Conservation (phyloP, 2,888 invertebrate species). For the Allophyes oxyacanthae region DNA sequence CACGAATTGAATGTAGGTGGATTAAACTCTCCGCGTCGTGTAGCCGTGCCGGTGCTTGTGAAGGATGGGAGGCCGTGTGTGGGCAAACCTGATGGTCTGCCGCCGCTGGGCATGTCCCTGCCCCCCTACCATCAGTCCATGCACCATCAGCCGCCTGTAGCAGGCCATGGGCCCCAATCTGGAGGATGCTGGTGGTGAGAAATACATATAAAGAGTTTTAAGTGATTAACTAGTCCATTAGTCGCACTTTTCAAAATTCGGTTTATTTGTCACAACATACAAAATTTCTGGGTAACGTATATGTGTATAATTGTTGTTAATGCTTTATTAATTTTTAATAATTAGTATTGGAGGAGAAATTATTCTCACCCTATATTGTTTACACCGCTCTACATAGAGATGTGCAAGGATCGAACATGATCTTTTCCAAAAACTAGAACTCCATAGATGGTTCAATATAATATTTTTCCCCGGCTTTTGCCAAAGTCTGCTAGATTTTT, state of each 20-base stretch:
- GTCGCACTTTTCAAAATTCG: slow-evolving; percentile 52
- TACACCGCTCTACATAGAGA: too few relatives aligned
- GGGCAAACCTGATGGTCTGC: slow-evolving; percentile 88
- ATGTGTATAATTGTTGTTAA: too few relatives aligned
- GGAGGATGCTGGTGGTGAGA: slow-evolving; percentile 89
- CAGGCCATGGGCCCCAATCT: slow-evolving; percentile 78
- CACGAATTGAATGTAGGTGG: slow-evolving; percentile 91
- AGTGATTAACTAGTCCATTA: slow-evolving; percentile 80
- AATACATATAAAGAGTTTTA: slow-evolving; percentile 42
- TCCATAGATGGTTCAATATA: too few relatives aligned
- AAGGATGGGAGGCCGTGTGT: slow-evolving; percentile 98
- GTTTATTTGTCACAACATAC: slow-evolving; percentile 4
- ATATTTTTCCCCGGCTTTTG: too few relatives aligned
- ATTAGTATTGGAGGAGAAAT: neutral
- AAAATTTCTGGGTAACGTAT: too few relatives aligned
- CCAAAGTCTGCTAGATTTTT: too few relatives aligned
- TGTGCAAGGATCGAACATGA: too few relatives aligned
- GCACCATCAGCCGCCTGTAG: slow-evolving; percentile 80
- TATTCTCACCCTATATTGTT: too few relatives aligned
- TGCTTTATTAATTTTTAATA: neutral
- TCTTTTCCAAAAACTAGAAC: too few relatives aligned
- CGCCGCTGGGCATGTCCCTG: slow-evolving; percentile 83
- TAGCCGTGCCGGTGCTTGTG: slow-evolving; percentile 98
- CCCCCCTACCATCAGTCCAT: slow-evolving; percentile 86
- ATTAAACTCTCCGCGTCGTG: slow-evolving; percentile 95